Percentiles rank a stretch among this genome's conserved stretches.
phyloP scores from a whole-genome alignment of 2,113 vertebrate species.

The Oreochromis spilurus region DNA sequence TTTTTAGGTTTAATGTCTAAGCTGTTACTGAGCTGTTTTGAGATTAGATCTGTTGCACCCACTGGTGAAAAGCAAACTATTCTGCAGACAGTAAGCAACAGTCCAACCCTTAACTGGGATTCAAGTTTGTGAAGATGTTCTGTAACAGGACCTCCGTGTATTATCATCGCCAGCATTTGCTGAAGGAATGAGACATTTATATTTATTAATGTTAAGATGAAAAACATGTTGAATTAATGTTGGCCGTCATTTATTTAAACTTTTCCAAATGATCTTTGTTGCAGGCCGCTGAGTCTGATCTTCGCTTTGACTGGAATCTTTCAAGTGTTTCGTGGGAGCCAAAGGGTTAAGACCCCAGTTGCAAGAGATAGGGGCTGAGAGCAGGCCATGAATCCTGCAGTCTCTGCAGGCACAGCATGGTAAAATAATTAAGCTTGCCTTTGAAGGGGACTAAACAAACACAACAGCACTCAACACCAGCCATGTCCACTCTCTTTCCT shows the following conservation, averaged over 20 bases:
- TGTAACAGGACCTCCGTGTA: background rate
- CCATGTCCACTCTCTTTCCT: conserved; percentile 23
- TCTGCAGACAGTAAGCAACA: background rate
- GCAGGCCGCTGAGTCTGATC: background rate
- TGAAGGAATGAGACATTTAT: background rate
- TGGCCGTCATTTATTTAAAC: background rate
- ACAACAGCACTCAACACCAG: conserved; percentile 72
- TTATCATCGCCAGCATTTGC: background rate
- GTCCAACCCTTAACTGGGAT: background rate
- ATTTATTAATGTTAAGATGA: background rate
- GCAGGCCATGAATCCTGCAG: conserved; percentile 58
- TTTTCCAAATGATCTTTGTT: background rate
- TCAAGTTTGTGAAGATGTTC: background rate
- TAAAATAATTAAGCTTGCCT: conserved; percentile 76
- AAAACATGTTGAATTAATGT: background rate
- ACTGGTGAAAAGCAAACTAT: background rate
- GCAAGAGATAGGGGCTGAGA: conserved; percentile 56
- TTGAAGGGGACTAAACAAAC: conserved; percentile 80
- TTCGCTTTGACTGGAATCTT: background rate
- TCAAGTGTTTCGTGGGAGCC: background rate
- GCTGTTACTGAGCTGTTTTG: background rate
- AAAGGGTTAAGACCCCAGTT: conserved; percentile 46
- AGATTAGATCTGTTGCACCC: background rate
- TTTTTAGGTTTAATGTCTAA: background rate
- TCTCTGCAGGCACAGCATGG: conserved; percentile 72